These are phyloP conservation scores for Parapristionchus giblindavisi DNA, from an alignment of 2,888 invertebrate genomes.

Conservation along the genomic window DNA sequence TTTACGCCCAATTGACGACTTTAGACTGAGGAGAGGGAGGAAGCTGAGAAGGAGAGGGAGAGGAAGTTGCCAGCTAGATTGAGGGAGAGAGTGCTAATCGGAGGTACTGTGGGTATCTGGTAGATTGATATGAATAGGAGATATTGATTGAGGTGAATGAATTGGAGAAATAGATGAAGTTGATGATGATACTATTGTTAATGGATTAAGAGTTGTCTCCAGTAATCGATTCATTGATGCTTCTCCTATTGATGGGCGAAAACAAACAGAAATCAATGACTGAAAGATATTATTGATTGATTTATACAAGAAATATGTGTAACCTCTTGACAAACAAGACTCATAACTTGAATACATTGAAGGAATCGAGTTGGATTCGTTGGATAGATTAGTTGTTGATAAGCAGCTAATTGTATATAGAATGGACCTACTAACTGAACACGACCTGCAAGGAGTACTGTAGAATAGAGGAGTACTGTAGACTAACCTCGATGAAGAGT, in stretches of 20 bases:
- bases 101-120: neutral
- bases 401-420: neutral
- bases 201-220: conserved; percentile 47
- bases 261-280: conserved; percentile 46
- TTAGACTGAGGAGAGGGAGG: conserved; percentile 17
- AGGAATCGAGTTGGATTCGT: neutral
- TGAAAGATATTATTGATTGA: conserved; percentile 10
- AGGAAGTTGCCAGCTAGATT: neutral
- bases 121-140: neutral
- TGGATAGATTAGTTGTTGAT: conserved; percentile 15
- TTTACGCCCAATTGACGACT: conserved; percentile 37
- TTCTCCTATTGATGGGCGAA: conserved; percentile 52
- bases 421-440: neutral
- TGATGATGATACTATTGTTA: neutral
- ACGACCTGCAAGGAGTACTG: neutral
- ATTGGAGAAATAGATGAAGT: neutral
- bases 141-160: conserved; percentile 3
- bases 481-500: conserved; percentile 23
- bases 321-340: neutral
- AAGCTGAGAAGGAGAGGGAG: conserved; percentile 7
- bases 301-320: neutral
- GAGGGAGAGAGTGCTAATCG: conserved; percentile 2
- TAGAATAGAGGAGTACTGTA: neutral
- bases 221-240: conserved; percentile 54
- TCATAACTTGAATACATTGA: conserved; percentile 1